Base-by-base conservation (phyloP, 2,888 invertebrate genomes). In the Agrypnus murinus region DNA sequence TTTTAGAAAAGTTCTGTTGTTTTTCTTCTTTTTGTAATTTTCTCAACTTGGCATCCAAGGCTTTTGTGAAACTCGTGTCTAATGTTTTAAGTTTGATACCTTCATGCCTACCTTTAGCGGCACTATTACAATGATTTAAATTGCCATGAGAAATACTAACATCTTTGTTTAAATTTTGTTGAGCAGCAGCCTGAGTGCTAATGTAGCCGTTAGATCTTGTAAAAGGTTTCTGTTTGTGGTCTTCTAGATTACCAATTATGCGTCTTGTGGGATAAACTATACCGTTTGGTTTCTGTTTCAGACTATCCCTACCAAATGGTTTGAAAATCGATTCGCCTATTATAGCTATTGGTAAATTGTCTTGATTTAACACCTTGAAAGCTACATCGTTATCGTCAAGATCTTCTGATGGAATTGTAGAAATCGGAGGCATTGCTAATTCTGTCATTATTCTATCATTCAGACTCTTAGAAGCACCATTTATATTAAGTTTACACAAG, bases 41-140 rank as follows among this genome's bases (percentile, higher is more conserved):
- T 36, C 90, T 87, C 69, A 94, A 85, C 82, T 93, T 93, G 45
- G 90, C 90, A 82, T 93, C 93, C 70, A 94, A 87, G 64, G 91
- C 91, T 78, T 91, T 90, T 71, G 91, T 91, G 83, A 93, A 93
- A 77, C 90, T 89, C 66, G 84, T 83, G 50, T 86, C 86, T 10
- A 87, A 81, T 7, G 83, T 73, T 60, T 81, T 75, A 53, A 74
- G 76, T 48, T 77, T 78, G 2, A 81, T 78, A n/a, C 84, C 84
- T 72, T 86, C 85, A 15, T 83, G 78, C 31, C 81, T 79, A 31
- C 78, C 77, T 34, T 82, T 83, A n/a, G 79, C 78, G 2, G 78
- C 79, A 48, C 78, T 81, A 71, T 79, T 82, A 32, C 80, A 80
- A 59, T 82, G 81, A 71, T 83, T 83, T 8, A 88, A 77, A 77